Evolutionary conservation across 2,113 vertebrate genomes (phyloP), one percentile per base, ranked within the genome.

Genomic region (Thunnus maccoyii): DNA sequence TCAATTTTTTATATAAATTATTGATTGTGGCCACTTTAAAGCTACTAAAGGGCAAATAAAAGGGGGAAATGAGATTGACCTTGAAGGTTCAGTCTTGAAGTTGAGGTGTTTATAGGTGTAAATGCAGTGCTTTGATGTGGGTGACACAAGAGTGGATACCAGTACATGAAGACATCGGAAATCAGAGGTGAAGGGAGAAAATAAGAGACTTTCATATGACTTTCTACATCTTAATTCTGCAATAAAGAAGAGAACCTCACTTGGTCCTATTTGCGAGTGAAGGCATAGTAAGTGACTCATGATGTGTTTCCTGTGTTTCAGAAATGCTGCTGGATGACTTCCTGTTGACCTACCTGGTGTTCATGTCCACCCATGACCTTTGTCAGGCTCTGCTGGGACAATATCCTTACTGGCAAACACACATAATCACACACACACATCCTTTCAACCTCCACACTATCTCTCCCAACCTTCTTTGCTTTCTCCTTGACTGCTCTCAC

Each of bases 251-350:
- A 10, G 11, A 52, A 70, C 8, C 9, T 70, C 46, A 18, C 44
- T 52, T 57, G 12, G 12, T 71, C 2, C 56, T 12, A 0, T 52
- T 27, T 58, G 0, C 9, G 1, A 30, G 50, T 9, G 8, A 64
- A 32, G 54, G 46, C 18, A 12, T 47, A 20, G 15, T 4, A 58
- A 63, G 25, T 61, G 57, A 68, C 60, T 71, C 17, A 70, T 55
- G 47, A 41, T 82, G 8, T 74, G n/a, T 91, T 89, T 67, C 87
- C 77, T 93, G 77, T 94, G 83, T 82, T 95, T 92, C 96, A 99
- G 98, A 98, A 92, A 97, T 96, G 86, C 96, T 99, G 78, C 95
- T 99, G 78, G 97, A 99, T 88, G 98, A 99, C 93, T 99, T 99
- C 94, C 95, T 99, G 82, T 94, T 99, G 94, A 99, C 97, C 0